These are phyloP conservation scores for Daktulosphaira vitifoliae DNA, from an alignment of 1,140 invertebrate species.

Conservation along the genomic window DNA sequence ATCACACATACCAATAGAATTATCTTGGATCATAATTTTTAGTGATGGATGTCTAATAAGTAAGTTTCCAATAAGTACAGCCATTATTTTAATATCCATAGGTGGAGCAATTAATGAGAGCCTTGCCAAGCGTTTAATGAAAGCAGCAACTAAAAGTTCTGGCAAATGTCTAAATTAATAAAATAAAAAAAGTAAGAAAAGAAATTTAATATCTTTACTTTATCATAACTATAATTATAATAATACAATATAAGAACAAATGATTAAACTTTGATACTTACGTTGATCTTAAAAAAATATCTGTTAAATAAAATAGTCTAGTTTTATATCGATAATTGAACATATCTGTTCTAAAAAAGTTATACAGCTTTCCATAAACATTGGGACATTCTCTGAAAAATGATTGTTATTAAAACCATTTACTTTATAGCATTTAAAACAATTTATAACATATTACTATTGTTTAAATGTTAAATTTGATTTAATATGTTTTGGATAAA, in stretches of 20 bases:
- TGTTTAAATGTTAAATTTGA: no score
- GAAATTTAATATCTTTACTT: conserved; percentile 1
- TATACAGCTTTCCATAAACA: conserved; percentile 89
- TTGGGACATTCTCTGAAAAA: conserved; percentile 75
- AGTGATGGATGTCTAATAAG: conserved; percentile 77
- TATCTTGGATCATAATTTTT: conserved; percentile 62
- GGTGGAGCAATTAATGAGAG: conserved; percentile 71
- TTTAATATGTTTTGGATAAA: no score
- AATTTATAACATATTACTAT: no score
- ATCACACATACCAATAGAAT: conserved; percentile 44
- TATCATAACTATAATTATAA: conserved; percentile 14
- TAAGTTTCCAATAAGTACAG: conserved; percentile 79
- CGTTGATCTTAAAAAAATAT: conserved; percentile 87
- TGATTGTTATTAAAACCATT: no score
- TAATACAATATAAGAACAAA: background rate
- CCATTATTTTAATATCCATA: conserved; percentile 66
- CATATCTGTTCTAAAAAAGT: conserved; percentile 79
- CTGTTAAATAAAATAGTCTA: conserved; percentile 73
- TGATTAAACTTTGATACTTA: conserved; percentile 48
- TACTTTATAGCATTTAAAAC: no score
- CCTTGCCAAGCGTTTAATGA: conserved; percentile 78
- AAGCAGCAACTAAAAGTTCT: conserved; percentile 82
- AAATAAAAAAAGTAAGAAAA: background rate
- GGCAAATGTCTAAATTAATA: conserved; percentile 70
- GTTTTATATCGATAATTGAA: conserved; percentile 85